Evolutionary conservation across 2,113 vertebrate genomes (phyloP).

Genomic region (Sorex araneus): DNA sequence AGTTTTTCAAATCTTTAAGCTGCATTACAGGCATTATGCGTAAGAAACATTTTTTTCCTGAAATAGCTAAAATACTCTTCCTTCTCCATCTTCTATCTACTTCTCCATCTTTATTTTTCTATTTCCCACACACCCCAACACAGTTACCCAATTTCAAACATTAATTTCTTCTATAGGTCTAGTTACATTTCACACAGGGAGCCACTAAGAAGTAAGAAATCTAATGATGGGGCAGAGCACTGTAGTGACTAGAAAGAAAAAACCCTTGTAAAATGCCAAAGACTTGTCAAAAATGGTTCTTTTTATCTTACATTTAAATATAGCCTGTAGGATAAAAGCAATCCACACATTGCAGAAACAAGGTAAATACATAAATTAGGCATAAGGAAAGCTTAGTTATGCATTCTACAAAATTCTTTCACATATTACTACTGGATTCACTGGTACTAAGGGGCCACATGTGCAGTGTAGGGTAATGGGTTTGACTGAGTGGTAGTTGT

Average conservation of each 20-base stretch:
- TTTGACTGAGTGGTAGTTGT: constrained; percentile 5
- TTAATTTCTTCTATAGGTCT: constrained; percentile 74
- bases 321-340: constrained; percentile 51
- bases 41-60: constrained; percentile 61
- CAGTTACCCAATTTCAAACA: constrained; percentile 63
- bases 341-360: neutral
- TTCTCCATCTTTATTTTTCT: too few relatives aligned
- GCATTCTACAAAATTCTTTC: constrained; percentile 44
- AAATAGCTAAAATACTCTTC: constrained; percentile 43
- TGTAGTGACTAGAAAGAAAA: constrained; percentile 51
- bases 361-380: constrained; percentile 8
- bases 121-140: constrained; percentile 21
- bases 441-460: neutral
- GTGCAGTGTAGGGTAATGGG: neutral
- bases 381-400: constrained; percentile 26
- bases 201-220: constrained; percentile 50
- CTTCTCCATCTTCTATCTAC: neutral
- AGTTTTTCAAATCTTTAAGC: constrained; percentile 70
- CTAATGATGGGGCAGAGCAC: neutral
- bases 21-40: constrained; percentile 35
- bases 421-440: constrained; percentile 29
- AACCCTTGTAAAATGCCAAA: neutral
- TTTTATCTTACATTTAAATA: constrained; percentile 52
- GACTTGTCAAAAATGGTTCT: constrained; percentile 12
- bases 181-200: constrained; percentile 44